phyloP scores from a whole-genome alignment of 2,888 invertebrate genomes.

The Agriopis leucophaearia region DNA sequence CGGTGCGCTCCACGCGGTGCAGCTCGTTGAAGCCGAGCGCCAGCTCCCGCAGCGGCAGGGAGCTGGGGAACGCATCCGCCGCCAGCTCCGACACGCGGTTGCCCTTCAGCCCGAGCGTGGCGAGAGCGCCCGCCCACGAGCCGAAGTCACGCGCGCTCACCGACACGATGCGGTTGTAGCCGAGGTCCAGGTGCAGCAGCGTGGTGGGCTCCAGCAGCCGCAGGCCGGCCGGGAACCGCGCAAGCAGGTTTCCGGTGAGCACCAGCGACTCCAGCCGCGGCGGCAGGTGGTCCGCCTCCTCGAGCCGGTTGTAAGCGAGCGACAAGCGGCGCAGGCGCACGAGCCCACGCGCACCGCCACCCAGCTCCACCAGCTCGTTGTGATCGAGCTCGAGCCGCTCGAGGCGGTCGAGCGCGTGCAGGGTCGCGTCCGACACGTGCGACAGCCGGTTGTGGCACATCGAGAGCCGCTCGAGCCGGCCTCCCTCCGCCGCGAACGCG shows the following conservation, averaged over 20 bases:
- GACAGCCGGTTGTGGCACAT: conserved; percentile 90
- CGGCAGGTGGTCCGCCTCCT: conserved; percentile 81
- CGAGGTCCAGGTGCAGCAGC: conserved; percentile 90
- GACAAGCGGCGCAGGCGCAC: conserved; percentile 90
- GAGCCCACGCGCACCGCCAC: conserved; percentile 87
- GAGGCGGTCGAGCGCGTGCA: conserved; percentile 89
- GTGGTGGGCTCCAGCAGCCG: conserved; percentile 88
- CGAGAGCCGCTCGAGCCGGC: conserved; percentile 90
- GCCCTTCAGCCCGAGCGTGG: conserved; percentile 91
- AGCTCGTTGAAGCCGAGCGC: conserved; percentile 95
- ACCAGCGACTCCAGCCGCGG: conserved; percentile 89
- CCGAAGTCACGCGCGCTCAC: conserved; percentile 89
- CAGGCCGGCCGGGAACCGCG: conserved; percentile 88
- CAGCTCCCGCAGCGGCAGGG: conserved; percentile 92
- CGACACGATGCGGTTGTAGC: conserved; percentile 92
- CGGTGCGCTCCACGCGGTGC: conserved; percentile 88
- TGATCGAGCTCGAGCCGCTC: conserved; percentile 92
- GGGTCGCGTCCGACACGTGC: conserved; percentile 88
- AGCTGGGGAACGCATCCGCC: conserved; percentile 88
- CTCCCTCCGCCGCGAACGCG: conserved; percentile 87
- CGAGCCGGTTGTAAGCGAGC: conserved; percentile 91
- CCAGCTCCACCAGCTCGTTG: conserved; percentile 88
- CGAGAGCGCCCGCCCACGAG: conserved; percentile 90
- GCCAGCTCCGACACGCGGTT: conserved; percentile 90
- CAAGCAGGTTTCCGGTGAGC: conserved; percentile 90